Percentiles rank a stretch among this genome's conserved stretches.
Conservation (phyloP, 2,797 vertebrate species). For the Myotis myotis region DNA sequence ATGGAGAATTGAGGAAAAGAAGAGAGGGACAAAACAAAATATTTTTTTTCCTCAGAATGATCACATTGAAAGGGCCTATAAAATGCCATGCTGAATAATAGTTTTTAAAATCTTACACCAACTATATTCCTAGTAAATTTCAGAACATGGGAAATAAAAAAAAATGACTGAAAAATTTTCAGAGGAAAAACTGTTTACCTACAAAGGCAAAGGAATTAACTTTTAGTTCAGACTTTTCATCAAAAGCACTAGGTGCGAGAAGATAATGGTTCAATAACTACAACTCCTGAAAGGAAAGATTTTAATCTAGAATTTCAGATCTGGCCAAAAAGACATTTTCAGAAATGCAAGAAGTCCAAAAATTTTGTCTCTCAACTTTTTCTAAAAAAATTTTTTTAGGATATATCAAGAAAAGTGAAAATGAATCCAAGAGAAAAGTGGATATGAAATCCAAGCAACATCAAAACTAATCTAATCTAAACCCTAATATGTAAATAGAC, state of each 20-base stretch:
- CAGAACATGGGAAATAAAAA: background rate
- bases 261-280: background rate
- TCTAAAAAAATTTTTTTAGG: background rate
- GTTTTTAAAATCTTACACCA: background rate
- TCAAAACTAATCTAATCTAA: background rate
- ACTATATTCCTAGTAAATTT: background rate
- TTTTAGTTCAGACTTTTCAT: background rate
- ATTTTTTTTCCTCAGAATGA: background rate
- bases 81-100: background rate
- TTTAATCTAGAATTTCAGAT: background rate
- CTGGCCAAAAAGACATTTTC: background rate
- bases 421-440: background rate
- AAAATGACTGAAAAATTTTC: background rate
- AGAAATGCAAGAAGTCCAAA: background rate
- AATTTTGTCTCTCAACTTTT: background rate
- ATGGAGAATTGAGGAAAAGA: background rate
- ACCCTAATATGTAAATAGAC: too few species aligned
- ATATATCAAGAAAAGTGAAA: slow-evolving; percentile 32
- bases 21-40: background rate
- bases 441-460: background rate
- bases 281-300: background rate
- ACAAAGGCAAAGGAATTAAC: background rate
- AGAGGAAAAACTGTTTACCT: background rate
- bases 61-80: background rate
- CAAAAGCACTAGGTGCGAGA: background rate